Conservation (phyloP, 2,113 vertebrate genomes). For the Kobus ellipsiprymnus region DNA sequence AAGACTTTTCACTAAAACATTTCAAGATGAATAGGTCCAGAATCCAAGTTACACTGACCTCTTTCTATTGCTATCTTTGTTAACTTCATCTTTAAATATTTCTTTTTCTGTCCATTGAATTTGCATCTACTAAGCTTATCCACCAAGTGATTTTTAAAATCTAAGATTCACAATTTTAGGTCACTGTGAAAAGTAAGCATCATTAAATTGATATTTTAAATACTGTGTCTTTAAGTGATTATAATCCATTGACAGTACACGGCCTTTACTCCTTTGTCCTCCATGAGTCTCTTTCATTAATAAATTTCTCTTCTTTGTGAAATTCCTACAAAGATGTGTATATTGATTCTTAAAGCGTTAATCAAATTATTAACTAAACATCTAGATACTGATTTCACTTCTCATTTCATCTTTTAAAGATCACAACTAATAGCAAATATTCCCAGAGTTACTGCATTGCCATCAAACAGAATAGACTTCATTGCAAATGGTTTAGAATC, state of each 20-base stretch:
- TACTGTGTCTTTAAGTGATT: neutral
- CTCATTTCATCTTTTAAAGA: neutral
- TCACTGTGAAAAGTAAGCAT: neutral
- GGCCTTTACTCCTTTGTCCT: neutral
- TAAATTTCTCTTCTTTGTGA: neutral
- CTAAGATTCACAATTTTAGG: neutral
- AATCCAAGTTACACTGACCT: neutral
- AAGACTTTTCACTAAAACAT: neutral
- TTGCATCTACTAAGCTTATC: neutral
- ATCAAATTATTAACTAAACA: neutral
- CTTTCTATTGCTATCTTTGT: neutral
- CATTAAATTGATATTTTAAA: neutral
- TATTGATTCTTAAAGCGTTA: neutral
- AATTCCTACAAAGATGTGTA: neutral
- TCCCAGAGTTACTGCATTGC: neutral
- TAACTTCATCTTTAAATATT: neutral
- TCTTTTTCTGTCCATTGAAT: neutral
- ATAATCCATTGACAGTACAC: neutral
- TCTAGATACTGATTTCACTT: neutral
- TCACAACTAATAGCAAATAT: slow-evolving; percentile 16
- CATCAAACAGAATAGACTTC: neutral
- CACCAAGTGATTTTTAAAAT: neutral
- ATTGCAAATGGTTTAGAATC: neutral
- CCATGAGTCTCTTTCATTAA: neutral
- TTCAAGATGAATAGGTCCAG: neutral